A percentile compares a stretch with the other conserved stretches of the same genome.
phyloP scores from a whole-genome alignment of 2,113 vertebrate species.

The Onychostruthus taczanowskii region DNA sequence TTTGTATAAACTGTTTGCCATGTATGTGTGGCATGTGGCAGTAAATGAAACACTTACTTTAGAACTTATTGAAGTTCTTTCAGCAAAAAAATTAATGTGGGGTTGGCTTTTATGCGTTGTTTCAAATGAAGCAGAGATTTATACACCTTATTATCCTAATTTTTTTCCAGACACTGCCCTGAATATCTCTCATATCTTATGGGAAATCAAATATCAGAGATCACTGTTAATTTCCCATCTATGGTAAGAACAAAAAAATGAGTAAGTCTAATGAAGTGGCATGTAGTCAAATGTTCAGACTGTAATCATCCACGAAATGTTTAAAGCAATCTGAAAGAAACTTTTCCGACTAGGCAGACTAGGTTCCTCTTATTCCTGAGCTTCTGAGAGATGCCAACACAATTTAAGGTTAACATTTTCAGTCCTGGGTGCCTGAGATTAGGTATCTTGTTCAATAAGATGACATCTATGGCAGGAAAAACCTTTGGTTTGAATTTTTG shows the following conservation, averaged over 20 bases:
- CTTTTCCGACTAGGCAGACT: conserved; percentile 24
- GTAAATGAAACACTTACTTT: conserved; percentile 74
- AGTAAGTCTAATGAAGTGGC: conserved; percentile 61
- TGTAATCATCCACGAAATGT: conserved; percentile 28
- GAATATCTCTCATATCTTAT: conserved; percentile 46
- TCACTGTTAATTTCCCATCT: conserved; percentile 61
- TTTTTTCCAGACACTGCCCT: conserved; percentile 51
- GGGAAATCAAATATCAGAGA: conserved; percentile 54
- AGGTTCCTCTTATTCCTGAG: conserved; percentile 4
- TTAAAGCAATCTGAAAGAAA: conserved; percentile 50
- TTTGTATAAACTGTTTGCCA: conserved; percentile 68
- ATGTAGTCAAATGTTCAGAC: conserved; percentile 55
- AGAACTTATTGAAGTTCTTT: conserved; percentile 69
- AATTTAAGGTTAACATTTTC: neutral
- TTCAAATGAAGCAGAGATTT: conserved; percentile 63
- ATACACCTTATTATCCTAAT: conserved; percentile 63
- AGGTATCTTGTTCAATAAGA: neutral
- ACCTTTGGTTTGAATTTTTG: neutral
- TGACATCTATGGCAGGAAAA: neutral
- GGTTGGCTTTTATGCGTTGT: conserved; percentile 60
- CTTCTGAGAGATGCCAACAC: conserved; percentile 15
- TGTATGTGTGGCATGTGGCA: conserved; percentile 71
- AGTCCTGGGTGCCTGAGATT: neutral
- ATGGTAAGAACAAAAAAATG: conserved; percentile 30
- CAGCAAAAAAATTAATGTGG: conserved; percentile 58